Evolutionary conservation across 2,113 vertebrate genomes (phyloP).

Genomic region (Pipa parva): DNA sequence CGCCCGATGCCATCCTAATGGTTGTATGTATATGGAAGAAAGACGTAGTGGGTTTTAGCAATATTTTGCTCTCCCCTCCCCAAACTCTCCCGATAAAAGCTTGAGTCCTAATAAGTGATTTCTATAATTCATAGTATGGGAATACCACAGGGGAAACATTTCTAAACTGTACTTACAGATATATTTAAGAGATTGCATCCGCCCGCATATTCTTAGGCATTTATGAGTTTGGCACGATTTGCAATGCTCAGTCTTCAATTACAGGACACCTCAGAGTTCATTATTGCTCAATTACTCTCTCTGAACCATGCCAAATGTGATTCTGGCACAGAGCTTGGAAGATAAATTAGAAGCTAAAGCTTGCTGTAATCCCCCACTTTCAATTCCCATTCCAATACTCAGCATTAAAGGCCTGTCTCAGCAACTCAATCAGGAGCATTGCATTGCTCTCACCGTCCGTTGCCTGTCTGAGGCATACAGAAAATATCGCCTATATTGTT

Average conservation of each 20-base stretch:
- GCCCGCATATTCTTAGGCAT: conserved; percentile 73
- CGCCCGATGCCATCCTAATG: conserved; percentile 66
- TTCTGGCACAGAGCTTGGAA: conserved; percentile 78
- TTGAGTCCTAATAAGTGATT: conserved; percentile 68
- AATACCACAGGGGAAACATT: conserved; percentile 70
- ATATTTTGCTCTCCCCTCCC: conserved; percentile 11
- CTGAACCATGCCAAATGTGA: conserved; percentile 84
- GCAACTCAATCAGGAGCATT: conserved; percentile 5
- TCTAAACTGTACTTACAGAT: conserved; percentile 86
- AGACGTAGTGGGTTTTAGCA: conserved; percentile 54
- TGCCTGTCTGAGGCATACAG: conserved; percentile 1
- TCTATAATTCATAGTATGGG: conserved; percentile 77
- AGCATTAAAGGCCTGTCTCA: conserved; percentile 51
- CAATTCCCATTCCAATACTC: conserved; percentile 64
- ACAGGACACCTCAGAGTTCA: conserved; percentile 87
- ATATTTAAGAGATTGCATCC: conserved; percentile 85
- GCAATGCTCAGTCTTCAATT: conserved; percentile 82
- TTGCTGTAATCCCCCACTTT: conserved; percentile 68
- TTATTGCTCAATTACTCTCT: conserved; percentile 83
- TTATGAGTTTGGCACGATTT: conserved; percentile 75
- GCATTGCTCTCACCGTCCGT: neutral
- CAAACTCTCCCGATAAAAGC: conserved; percentile 62
- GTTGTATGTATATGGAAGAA: conserved; percentile 62
- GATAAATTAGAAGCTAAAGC: conserved; percentile 81
- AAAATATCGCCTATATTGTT: neutral